A percentile compares a stretch with the other conserved stretches of the same genome.
Conservation (phyloP, 2,113 vertebrate genomes). For the Pristiophorus japonicus region DNA sequence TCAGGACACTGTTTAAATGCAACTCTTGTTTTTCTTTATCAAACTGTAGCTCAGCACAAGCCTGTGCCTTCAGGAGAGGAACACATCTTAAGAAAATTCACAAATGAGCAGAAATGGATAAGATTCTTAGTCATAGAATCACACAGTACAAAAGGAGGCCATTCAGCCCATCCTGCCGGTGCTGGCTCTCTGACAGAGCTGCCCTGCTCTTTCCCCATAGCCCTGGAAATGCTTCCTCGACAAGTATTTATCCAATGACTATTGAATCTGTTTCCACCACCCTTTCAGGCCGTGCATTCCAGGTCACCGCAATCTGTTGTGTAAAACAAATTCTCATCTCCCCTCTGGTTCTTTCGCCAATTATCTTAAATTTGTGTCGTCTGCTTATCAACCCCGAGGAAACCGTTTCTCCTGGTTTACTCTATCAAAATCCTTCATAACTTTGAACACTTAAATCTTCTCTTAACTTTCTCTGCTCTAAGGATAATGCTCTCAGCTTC, state of each 20-base stretch:
- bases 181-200: background rate
- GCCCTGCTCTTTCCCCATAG: background rate
- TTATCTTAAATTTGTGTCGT: background rate
- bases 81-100: background rate
- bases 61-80: background rate
- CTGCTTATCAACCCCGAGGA: background rate
- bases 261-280: background rate
- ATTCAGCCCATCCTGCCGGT: background rate
- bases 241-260: background rate
- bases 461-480: background rate
- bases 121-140: no score
- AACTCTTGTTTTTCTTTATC: background rate
- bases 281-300: background rate
- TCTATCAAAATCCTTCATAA: background rate
- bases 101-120: background rate
- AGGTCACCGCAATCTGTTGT: background rate
- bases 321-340: background rate
- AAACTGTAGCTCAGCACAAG: background rate
- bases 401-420: background rate
- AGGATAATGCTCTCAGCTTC: background rate
- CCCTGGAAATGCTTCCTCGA: background rate
- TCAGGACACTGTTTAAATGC: background rate
- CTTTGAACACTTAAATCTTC: background rate
- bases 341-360: background rate
- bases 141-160: background rate